Conservation (phyloP, 2,797 vertebrate species). For the Pelobates cultripes region DNA sequence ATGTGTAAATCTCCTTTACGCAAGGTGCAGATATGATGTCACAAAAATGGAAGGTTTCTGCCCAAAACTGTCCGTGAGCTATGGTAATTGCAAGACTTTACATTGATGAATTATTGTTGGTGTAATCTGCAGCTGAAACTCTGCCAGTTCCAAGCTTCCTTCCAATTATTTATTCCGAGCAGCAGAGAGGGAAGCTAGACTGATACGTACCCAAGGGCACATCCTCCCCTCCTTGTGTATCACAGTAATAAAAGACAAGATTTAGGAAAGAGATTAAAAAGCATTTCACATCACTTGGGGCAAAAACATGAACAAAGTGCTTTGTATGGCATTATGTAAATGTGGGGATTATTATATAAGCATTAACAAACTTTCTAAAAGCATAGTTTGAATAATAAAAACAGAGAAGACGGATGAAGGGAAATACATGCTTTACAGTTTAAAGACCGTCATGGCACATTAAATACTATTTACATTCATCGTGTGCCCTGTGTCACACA, state of each 20-base stretch:
- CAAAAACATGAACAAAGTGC: not conserved
- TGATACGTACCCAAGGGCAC: not conserved
- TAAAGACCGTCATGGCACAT: too few species aligned
- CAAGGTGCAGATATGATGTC: too few species aligned
- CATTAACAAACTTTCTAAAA: not conserved
- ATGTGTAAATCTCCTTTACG: too few species aligned
- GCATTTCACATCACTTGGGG: not conserved
- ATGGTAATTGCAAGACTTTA: not conserved
- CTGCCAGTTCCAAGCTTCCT: not conserved
- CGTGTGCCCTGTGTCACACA: too few species aligned
- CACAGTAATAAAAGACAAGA: not conserved
- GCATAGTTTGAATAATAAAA: not conserved
- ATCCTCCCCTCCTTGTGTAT: not conserved
- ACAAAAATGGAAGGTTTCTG: not conserved
- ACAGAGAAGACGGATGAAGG: not conserved
- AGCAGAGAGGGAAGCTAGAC: not conserved
- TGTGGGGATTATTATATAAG: not conserved
- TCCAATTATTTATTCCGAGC: not conserved
- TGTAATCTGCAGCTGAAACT: not conserved
- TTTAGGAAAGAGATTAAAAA: conserved; percentile 3
- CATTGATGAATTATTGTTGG: not conserved
- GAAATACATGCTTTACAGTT: too few species aligned
- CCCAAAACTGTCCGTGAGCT: not conserved
- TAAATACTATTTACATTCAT: too few species aligned
- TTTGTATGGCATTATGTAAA: not conserved